Evolutionary conservation across 2,797 vertebrate species (phyloP).

Genomic region (Taenioides sp.): DNA sequence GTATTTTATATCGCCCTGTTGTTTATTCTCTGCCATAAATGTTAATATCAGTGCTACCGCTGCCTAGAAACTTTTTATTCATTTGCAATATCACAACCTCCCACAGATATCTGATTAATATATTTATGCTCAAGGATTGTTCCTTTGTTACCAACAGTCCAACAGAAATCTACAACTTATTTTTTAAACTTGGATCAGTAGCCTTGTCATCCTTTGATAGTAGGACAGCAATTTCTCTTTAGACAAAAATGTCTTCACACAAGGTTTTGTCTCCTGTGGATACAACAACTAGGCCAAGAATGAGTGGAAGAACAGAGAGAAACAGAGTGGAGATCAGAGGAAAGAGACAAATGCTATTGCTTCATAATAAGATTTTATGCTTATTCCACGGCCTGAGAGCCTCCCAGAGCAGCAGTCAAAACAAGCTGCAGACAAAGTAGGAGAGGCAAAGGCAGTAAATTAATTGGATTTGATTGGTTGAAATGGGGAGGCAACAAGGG

Average conservation of each 20-base stretch:
- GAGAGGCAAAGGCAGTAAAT: slow-evolving; percentile 1
- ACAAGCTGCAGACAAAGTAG: slow-evolving; percentile 21
- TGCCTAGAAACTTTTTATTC: neutral
- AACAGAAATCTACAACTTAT: neutral
- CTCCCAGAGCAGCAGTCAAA: slow-evolving; percentile 34
- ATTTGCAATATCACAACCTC: neutral
- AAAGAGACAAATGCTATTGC: slow-evolving; percentile 1
- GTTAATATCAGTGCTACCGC: neutral
- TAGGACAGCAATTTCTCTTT: slow-evolving; percentile 17
- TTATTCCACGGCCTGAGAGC: slow-evolving; percentile 9
- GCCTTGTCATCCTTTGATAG: slow-evolving; percentile 55
- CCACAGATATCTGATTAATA: neutral
- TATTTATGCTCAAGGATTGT: neutral
- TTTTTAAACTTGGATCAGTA: slow-evolving; percentile 42
- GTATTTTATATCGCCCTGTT: neutral
- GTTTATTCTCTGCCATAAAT: neutral
- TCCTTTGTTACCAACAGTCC: neutral
- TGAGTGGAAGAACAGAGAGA: slow-evolving; percentile 23
- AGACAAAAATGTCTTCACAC: slow-evolving; percentile 43
- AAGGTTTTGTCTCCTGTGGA: slow-evolving; percentile 27
- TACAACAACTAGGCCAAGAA: slow-evolving; percentile 31
- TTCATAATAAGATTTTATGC: slow-evolving; percentile 16
- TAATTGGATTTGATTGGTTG: slow-evolving; percentile 38
- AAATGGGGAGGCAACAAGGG: slow-evolving; percentile 30
- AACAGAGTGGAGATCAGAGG: neutral